Evolutionary conservation across 2,797 vertebrate genomes (phyloP).

Genomic region (Tiaroga cobitis): DNA sequence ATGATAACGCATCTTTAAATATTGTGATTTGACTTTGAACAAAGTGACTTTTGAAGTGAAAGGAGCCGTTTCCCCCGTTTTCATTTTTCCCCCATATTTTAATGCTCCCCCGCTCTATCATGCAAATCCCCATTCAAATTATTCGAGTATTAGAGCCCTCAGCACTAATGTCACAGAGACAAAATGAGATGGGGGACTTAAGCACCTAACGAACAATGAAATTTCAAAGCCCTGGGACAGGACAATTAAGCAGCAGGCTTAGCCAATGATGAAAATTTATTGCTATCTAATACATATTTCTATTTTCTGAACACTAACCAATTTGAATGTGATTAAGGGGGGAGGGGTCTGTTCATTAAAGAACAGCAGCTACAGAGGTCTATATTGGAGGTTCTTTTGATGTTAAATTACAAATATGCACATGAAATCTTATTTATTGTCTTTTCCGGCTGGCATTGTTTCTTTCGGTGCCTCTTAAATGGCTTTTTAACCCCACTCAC

Average conservation of each 20-base stretch:
- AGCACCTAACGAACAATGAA: conserved; percentile 99
- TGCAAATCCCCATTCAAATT: conserved; percentile 99
- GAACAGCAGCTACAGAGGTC: conserved; percentile 82
- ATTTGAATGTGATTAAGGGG: conserved; percentile 99
- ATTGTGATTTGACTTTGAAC: conserved; percentile 99
- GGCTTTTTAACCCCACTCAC: conserved; percentile 79
- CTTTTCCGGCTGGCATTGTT: conserved; percentile 82
- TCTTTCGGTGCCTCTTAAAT: conserved; percentile 80
- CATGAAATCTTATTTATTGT: conserved; percentile 81
- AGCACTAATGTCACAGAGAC: conserved; percentile 99
- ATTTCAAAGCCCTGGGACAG: conserved; percentile 99
- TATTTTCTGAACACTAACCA: conserved; percentile 99
- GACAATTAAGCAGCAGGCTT: conserved; percentile 99
- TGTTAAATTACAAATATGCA: conserved; percentile 88
- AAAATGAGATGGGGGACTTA: conserved; percentile 99
- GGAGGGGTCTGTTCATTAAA: conserved; percentile 83
- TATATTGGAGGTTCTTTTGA: conserved; percentile 84
- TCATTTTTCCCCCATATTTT: conserved; percentile 91
- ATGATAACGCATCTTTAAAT: conserved; percentile 83
- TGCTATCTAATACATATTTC: conserved; percentile 99
- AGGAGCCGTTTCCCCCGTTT: conserved; percentile 84
- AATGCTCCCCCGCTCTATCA: conserved; percentile 99
- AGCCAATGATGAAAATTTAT: conserved; percentile 99
- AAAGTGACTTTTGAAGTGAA: conserved; percentile 99
- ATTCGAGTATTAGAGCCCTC: conserved; percentile 99